Percentiles rank a stretch among this genome's conserved stretches.
These are phyloP conservation scores for Chaenodraco wilsoni DNA, from an alignment of 2,797 vertebrate species.

Conservation along the genomic window DNA sequence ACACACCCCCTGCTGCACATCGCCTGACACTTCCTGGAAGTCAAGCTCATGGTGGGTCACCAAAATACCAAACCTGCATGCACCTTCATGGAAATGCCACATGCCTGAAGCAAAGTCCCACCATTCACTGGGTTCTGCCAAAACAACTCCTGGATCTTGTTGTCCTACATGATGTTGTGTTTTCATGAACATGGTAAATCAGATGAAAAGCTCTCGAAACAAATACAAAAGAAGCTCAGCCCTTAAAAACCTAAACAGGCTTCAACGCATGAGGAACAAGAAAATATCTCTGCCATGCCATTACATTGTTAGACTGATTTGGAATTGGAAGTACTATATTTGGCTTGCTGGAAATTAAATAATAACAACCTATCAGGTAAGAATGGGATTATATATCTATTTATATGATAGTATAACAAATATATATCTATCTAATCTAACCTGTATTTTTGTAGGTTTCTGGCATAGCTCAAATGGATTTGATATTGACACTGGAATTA, in stretches of 20 bases:
- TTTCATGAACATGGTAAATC: background rate
- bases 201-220: constrained; percentile 1
- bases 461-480: background rate
- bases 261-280: background rate
- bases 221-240: background rate
- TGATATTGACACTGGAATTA: background rate
- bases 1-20: constrained; percentile 25
- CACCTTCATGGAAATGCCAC: constrained; percentile 35
- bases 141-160: background rate
- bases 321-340: background rate
- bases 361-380: background rate
- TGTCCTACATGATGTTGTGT: background rate
- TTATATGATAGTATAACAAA: too few species aligned
- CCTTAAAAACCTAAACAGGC: background rate
- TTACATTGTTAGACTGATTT: background rate
- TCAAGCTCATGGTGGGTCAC: constrained; percentile 36
- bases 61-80: constrained; percentile 52
- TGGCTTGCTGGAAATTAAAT: background rate
- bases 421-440: background rate
- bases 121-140: constrained; percentile 4
- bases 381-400: background rate
- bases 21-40: constrained; percentile 37
- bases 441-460: background rate
- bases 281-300: background rate
- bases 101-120: constrained; percentile 23